Base-by-base conservation (phyloP, 2,888 invertebrate species). In the Tanypteryx hageni region DNA sequence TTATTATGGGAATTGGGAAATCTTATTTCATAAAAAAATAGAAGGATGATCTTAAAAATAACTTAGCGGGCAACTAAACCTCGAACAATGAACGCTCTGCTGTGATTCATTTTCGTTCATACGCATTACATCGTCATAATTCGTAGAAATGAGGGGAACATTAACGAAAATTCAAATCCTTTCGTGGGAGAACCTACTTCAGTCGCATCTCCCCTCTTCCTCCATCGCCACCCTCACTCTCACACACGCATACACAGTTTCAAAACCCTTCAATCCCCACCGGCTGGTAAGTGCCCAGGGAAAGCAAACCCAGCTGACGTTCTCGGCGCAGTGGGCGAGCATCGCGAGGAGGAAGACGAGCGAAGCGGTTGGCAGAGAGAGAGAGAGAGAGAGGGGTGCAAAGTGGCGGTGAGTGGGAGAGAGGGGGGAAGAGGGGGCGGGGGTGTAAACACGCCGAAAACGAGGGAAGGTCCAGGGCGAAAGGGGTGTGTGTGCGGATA, bases 221-320 rank as follows among this genome's bases (percentile, higher is more conserved):
- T 76, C 22, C 22, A 76, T 76, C 76, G 22, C 44, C 44, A 3
- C 44, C 44, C 44, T 44, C 76, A 76, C 76, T 27, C 76, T 76
- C 76, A 76, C 76, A 27, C 27, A 27, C 13, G 76, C 76, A 76
- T 27, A 68, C 76, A 76, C 76, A 18, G 76, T 76, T 76, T 76
- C 76, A 76, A 76, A 44, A 76, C 76, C 76, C 22, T 76, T 76
- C 76, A 76, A 76, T 76, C 76, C 76, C 76, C 27, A 76, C 22
- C 76, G 76, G 76, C 76, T 76, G 76, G 76, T 76, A 76, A 76
- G 76, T 76, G 76, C 76, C 76, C 76, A 76, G 76, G 76, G 76
- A 76, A 76, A 76, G 76, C 76, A 76, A 76, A 76, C 76, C 76
- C 76, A 76, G 76, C 76, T 76, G 76, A 76, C 76, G 76, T 44